phyloP scores from a whole-genome alignment of 2,888 invertebrate genomes.

The Coronaproctus castanopsis region DNA sequence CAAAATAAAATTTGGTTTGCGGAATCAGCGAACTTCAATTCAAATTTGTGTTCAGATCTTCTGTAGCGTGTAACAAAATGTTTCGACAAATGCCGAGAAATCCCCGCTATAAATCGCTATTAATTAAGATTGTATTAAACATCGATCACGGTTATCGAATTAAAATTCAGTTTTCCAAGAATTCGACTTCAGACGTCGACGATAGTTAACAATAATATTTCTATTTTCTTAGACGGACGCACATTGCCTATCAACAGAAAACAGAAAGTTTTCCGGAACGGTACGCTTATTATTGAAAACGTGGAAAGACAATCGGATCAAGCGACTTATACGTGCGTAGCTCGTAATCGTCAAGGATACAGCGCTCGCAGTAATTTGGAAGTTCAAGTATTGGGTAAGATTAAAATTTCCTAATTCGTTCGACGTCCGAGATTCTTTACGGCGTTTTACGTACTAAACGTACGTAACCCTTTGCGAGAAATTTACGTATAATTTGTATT shows the following conservation, averaged over 20 bases:
- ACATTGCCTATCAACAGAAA: conserved; percentile 81
- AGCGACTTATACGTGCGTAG: conserved; percentile 84
- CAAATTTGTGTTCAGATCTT: too few relatives aligned
- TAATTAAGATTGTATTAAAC: too few relatives aligned
- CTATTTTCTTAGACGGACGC: conserved; percentile 62
- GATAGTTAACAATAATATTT: too few relatives aligned
- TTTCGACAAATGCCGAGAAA: too few relatives aligned
- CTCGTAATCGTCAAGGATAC: conserved; percentile 76
- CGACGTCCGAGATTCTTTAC: background rate
- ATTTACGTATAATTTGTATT: background rate
- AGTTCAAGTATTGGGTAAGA: conserved; percentile 93
- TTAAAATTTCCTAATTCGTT: conserved; percentile 10
- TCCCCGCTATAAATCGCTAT: too few relatives aligned
- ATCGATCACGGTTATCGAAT: too few relatives aligned
- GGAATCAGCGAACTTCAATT: too few relatives aligned
- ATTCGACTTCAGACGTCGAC: too few relatives aligned
- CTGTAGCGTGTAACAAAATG: too few relatives aligned
- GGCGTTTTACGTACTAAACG: background rate
- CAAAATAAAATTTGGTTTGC: too few relatives aligned
- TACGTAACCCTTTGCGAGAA: conserved; percentile 37
- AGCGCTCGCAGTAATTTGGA: conserved; percentile 70
- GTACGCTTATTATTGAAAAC: conserved; percentile 80
- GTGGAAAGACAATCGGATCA: conserved; percentile 82
- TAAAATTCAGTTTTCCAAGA: too few relatives aligned
- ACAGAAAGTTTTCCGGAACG: conserved; percentile 82